Conservation (phyloP, 2,888 invertebrate genomes). For the Trissolcus brochymenae region DNA sequence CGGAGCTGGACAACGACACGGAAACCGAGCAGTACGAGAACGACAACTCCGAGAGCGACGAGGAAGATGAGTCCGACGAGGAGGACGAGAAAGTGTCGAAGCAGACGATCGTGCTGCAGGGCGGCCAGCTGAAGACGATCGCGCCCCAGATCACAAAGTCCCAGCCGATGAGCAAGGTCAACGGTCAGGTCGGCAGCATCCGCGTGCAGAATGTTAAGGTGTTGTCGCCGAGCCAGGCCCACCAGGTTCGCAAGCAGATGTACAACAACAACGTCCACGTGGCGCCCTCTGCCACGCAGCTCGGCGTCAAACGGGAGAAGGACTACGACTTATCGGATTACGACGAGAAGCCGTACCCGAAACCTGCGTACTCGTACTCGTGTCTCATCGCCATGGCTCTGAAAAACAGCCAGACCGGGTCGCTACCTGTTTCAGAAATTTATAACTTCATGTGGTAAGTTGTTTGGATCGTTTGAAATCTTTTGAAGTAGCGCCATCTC, state of each 20-base stretch:
- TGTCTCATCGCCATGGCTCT: slow-evolving; percentile 98
- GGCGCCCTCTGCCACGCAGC: slow-evolving; percentile 57
- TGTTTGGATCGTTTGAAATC: not conserved
- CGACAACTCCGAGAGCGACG: slow-evolving; percentile 58
- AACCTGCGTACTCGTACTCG: slow-evolving; percentile 98
- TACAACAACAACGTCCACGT: slow-evolving; percentile 72
- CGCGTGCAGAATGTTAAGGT: slow-evolving; percentile 72
- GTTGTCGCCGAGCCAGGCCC: slow-evolving; percentile 64
- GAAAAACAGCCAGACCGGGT: slow-evolving; percentile 95
- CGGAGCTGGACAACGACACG: slow-evolving; percentile 70
- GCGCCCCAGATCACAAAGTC: slow-evolving; percentile 65
- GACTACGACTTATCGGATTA: slow-evolving; percentile 74
- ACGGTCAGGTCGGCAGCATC: slow-evolving; percentile 65
- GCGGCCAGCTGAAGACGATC: slow-evolving; percentile 62
- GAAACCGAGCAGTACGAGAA: slow-evolving; percentile 73
- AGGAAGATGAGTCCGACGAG: slow-evolving; percentile 57
- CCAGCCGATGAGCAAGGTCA: slow-evolving; percentile 60
- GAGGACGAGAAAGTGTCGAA: slow-evolving; percentile 60
- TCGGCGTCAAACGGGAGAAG: slow-evolving; percentile 67
- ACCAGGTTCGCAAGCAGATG: slow-evolving; percentile 72
- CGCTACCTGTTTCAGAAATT: slow-evolving; percentile 97
- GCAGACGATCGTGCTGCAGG: slow-evolving; percentile 60
- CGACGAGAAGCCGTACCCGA: slow-evolving; percentile 86
- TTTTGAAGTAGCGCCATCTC: not conserved
- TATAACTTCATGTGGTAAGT: slow-evolving; percentile 97